Base-by-base conservation (phyloP, 2,888 invertebrate genomes). In the Hedychridium roseum region DNA sequence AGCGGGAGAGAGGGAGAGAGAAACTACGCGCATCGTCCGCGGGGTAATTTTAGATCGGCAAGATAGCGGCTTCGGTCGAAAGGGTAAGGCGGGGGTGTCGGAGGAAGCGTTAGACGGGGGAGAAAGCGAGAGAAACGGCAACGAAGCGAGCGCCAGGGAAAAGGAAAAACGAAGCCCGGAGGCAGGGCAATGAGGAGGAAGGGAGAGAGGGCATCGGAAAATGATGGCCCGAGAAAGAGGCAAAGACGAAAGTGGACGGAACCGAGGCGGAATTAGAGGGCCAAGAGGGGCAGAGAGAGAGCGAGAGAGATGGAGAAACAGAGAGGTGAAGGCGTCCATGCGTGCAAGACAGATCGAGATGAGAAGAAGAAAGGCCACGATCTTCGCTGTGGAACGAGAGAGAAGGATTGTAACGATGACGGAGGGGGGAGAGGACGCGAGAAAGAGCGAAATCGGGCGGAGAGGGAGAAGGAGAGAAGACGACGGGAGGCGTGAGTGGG, bases 11-110 rank as follows among this genome's bases (percentile, higher is more conserved):
- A 49, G 35, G 12, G 43, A 40, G 48, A 18, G 11, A 38, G 39
- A 30, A 31, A 50, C 60, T 53, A 52, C 51, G 66, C 67, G 66
- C 68, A 64, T 63, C 66, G 70, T 66, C 70, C 70, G 73, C 56
- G 58, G 66, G 67, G 70, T 77, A 76, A 76, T 74, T 77, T 76
- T 76, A 77, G 76, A 77, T 76, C 66, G 67, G 68, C 60, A 65
- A 75, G 77, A 77, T 76, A 77, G 74, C 70, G 66, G 56, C 58
- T 60, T 60, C 51, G 63, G 57, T 49, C 47, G 56, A 43, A 47
- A 50, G 54, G 55, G 59, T 31, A 43, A 47, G 23, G 50, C 27
- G 42, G n/a, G n/a, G n/a, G n/a, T n/a, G n/a, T n/a, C n/a, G n/a
- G n/a, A n/a, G n/a, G n/a, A n/a, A n/a, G n/a, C n/a, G n/a, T n/a